These are phyloP conservation scores for Lasaia peninsularis DNA, from an alignment of 1,140 invertebrate genomes.

Conservation along the genomic window DNA sequence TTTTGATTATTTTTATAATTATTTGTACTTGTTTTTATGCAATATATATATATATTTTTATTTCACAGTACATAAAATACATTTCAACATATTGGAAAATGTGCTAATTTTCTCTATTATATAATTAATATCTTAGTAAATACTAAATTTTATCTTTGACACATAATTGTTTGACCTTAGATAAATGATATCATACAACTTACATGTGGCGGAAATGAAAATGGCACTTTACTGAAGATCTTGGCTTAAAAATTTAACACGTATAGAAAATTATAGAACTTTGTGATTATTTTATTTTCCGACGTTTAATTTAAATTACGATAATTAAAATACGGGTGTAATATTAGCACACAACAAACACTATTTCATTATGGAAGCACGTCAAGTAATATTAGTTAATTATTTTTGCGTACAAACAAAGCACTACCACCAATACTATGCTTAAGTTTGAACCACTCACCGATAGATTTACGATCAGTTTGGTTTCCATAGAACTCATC, in stretches of 20 bases:
- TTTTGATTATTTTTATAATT: too few species aligned
- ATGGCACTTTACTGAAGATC: constrained; percentile 1
- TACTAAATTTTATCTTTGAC: background rate
- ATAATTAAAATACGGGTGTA: background rate
- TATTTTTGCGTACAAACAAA: constrained; percentile 35
- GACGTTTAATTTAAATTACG: too few species aligned
- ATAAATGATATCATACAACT: constrained; percentile 48
- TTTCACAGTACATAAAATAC: too few species aligned
- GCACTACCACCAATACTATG: constrained; percentile 44
- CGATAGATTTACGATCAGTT: constrained; percentile 80
- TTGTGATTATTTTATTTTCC: too few species aligned
- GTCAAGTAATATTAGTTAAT: background rate
- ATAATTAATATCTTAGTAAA: constrained; percentile 31
- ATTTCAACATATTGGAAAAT: too few species aligned
- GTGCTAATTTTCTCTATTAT: too few species aligned
- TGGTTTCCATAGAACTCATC: constrained; percentile 84
- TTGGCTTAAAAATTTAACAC: too few species aligned
- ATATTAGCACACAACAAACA: background rate
- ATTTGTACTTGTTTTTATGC: too few species aligned
- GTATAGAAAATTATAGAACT: too few species aligned
- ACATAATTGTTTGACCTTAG: constrained; percentile 46
- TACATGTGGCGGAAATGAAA: constrained; percentile 29
- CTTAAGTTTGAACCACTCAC: constrained; percentile 53
- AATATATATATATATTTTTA: too few species aligned
- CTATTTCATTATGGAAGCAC: background rate